Evolutionary conservation across 2,113 vertebrate species (phyloP).

Genomic region (Apteryx mantelli): DNA sequence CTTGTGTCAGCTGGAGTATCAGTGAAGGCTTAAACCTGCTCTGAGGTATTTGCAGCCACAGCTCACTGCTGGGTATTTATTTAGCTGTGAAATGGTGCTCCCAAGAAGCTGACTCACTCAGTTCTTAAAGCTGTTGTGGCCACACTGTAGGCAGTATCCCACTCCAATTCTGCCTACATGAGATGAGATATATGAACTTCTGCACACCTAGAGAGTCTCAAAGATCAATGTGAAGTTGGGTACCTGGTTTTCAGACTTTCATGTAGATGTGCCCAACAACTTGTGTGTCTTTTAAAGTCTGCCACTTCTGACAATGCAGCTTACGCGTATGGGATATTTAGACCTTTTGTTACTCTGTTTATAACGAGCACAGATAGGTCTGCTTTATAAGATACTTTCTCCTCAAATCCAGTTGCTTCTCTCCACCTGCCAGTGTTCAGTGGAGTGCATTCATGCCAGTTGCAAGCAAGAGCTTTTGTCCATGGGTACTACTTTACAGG

Average conservation of each 20-base stretch:
- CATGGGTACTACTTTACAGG: not conserved
- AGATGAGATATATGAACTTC: not conserved
- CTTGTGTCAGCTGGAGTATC: not conserved
- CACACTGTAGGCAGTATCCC: not conserved
- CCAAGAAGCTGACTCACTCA: slow-evolving; percentile 30
- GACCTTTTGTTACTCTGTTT: not conserved
- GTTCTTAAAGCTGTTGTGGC: slow-evolving; percentile 9
- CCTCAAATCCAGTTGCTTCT: not conserved
- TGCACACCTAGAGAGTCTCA: not conserved
- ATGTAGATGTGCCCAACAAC: rapidly evolving
- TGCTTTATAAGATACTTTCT: not conserved
- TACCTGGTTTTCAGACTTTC: not conserved
- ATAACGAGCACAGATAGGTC: not conserved
- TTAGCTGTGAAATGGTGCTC: slow-evolving; percentile 27
- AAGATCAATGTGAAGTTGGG: not conserved
- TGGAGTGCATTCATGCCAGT: not conserved
- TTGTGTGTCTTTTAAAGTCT: not conserved
- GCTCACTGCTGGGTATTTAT: not conserved
- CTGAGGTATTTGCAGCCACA: not conserved
- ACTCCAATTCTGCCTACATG: not conserved
- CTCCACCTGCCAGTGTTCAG: not conserved
- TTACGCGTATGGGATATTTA: not conserved
- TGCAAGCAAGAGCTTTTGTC: not conserved
- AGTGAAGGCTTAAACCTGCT: not conserved
- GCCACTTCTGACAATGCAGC: not conserved